A percentile compares a stretch with the other conserved stretches of the same genome.
Conservation (phyloP, 2,888 invertebrate species). For the Aphidoletes aphidimyza region DNA sequence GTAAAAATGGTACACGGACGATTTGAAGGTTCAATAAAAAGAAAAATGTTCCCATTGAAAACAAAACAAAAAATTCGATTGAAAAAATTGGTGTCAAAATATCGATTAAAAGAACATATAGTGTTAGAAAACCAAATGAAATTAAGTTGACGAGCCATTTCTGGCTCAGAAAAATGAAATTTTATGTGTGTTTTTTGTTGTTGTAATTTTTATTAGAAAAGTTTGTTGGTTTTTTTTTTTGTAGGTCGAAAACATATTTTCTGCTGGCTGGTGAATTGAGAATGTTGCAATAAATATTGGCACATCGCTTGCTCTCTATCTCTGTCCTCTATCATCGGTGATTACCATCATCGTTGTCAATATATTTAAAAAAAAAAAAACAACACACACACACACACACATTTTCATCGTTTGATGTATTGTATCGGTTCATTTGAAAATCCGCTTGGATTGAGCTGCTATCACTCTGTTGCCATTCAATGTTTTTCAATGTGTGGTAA, state of each 20-base stretch:
- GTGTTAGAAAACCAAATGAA: background rate
- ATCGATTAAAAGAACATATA: background rate
- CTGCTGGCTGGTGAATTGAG: background rate
- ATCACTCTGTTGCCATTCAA: background rate
- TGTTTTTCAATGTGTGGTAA: background rate
- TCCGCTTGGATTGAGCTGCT: background rate
- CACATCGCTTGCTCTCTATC: background rate
- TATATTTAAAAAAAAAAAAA: no score
- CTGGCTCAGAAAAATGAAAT: no score
- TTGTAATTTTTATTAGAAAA: background rate
- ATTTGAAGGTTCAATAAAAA: no score
- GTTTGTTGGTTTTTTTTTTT: background rate
- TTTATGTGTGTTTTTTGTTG: no score
- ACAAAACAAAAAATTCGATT: no score
- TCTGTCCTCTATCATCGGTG: no score
- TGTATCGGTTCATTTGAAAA: conserved; percentile 48
- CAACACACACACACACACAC: no score
- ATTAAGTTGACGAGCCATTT: background rate
- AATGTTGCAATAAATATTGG: conserved; percentile 28
- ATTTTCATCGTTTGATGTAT: conserved; percentile 43
- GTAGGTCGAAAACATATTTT: background rate
- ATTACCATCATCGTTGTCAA: conserved; percentile 40
- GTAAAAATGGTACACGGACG: no score
- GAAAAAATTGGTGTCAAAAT: background rate
- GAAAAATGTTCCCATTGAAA: no score